Percentiles rank a stretch among this genome's conserved stretches.
These are phyloP conservation scores for Clarias platycephalus DNA, from an alignment of 2,797 vertebrate species.

Conservation along the genomic window DNA sequence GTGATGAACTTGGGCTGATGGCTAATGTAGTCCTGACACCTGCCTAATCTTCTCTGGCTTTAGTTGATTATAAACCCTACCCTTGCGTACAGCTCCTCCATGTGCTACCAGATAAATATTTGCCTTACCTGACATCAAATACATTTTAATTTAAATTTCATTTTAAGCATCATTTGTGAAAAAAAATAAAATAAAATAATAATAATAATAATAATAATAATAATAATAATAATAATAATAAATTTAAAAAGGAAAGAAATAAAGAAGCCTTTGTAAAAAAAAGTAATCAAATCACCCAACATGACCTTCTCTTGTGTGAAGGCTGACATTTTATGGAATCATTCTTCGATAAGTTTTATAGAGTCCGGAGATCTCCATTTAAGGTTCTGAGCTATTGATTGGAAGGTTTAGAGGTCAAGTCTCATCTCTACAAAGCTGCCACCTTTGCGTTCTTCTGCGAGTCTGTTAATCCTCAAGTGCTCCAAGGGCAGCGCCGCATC, in stretches of 20 bases:
- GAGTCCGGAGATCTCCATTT: not conserved
- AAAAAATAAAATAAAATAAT: no score
- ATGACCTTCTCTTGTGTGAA: not conserved
- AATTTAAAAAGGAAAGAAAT: no score
- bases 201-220: no score
- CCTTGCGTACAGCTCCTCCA: not conserved
- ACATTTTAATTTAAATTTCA: no score
- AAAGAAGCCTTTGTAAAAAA: not conserved
- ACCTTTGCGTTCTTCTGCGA: not conserved
- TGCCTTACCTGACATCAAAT: not conserved
- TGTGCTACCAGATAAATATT: not conserved
- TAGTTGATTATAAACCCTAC: not conserved
- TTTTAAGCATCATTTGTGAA: no score
- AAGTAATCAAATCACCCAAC: not conserved
- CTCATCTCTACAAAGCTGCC: not conserved
- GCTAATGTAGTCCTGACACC: no score
- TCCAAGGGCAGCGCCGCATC: not conserved
- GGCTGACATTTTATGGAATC: not conserved
- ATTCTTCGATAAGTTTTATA: not conserved
- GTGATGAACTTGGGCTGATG: not conserved
- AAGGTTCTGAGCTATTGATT: not conserved
- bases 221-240: no score
- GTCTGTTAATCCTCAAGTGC: not conserved
- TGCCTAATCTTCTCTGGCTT: not conserved
- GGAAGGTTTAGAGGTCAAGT: slow-evolving; percentile 3